phyloP scores from a whole-genome alignment of 2,113 vertebrate genomes.

The Sorex fumeus region DNA sequence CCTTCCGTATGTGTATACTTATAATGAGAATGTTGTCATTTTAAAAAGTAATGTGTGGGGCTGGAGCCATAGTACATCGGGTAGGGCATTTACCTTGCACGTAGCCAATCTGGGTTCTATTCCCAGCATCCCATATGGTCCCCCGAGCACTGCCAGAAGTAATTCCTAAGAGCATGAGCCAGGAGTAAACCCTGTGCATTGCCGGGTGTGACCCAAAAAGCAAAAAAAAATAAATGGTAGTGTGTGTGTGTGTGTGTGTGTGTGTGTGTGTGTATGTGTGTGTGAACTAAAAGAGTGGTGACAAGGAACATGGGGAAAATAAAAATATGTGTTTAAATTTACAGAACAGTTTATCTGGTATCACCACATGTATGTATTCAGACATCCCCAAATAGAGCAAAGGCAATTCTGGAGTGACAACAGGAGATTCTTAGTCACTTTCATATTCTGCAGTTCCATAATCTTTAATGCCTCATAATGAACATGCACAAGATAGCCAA shows the following conservation, averaged over 20 bases:
- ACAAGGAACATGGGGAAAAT: background rate
- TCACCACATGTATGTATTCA: background rate
- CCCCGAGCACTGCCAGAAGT: too few relatives aligned
- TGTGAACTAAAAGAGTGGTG: background rate
- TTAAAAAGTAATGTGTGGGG: background rate
- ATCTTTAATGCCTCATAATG: background rate
- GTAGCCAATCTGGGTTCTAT: too few relatives aligned
- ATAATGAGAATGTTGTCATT: slow-evolving; percentile 11
- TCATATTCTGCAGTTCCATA: background rate
- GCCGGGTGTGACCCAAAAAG: too few relatives aligned
- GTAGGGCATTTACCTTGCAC: too few relatives aligned
- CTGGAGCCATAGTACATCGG: background rate
- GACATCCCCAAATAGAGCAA: background rate
- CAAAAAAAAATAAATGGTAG: too few relatives aligned
- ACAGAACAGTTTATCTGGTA: background rate
- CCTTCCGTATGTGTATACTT: background rate
- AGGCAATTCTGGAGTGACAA: background rate
- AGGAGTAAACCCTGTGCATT: too few relatives aligned
- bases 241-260: too few relatives aligned
- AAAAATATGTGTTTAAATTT: background rate
- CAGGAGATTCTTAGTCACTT: background rate
- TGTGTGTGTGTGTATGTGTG: too few relatives aligned
- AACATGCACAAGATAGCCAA: background rate
- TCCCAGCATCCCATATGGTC: too few relatives aligned
- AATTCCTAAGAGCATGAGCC: too few relatives aligned